These are phyloP conservation scores for Pagetopsis macropterus DNA, from an alignment of 2,797 vertebrate species.

Conservation along the genomic window DNA sequence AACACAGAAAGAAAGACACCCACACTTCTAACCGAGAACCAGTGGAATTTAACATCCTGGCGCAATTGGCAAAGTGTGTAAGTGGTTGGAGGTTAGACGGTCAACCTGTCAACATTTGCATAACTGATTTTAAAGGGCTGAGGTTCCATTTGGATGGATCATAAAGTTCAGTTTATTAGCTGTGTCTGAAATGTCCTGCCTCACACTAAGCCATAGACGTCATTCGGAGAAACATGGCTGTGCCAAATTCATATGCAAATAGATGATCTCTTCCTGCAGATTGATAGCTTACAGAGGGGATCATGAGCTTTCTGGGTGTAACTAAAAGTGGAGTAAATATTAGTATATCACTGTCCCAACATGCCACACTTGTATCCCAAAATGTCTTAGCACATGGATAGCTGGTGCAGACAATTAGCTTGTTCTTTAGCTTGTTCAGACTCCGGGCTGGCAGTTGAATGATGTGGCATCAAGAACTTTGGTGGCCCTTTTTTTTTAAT, in stretches of 20 bases:
- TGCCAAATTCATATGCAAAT: slow-evolving; percentile 58
- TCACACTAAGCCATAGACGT: slow-evolving; percentile 25
- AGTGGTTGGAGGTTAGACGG: slow-evolving; percentile 45
- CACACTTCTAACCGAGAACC: slow-evolving; percentile 26
- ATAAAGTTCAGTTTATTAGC: slow-evolving; percentile 42
- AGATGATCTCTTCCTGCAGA: slow-evolving; percentile 4
- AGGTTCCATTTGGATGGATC: slow-evolving; percentile 36
- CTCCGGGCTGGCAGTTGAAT: slow-evolving; percentile 42
- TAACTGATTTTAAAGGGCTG: slow-evolving; percentile 70
- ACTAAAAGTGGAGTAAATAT: slow-evolving; percentile 24
- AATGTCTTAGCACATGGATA: slow-evolving; percentile 27
- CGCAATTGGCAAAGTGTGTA: slow-evolving; percentile 42
- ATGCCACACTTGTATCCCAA: slow-evolving; percentile 23
- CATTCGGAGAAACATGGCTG: slow-evolving; percentile 6
- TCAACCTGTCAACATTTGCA: slow-evolving; percentile 75
- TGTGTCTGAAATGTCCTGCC: slow-evolving; percentile 23
- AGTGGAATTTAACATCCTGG: slow-evolving; percentile 67
- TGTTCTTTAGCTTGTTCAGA: slow-evolving; percentile 32
- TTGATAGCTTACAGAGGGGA: slow-evolving; percentile 1
- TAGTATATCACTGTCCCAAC: slow-evolving; percentile 36
- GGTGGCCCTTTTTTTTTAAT: slow-evolving; percentile 19
- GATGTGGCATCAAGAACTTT: slow-evolving; percentile 5
- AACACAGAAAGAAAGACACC: slow-evolving; percentile 55
- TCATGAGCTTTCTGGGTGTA: slow-evolving; percentile 4
- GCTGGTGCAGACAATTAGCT: slow-evolving; percentile 13